These are phyloP conservation scores for Drosophila nebulosa DNA, from an alignment of 1,140 invertebrate genomes.

Conservation along the genomic window DNA sequence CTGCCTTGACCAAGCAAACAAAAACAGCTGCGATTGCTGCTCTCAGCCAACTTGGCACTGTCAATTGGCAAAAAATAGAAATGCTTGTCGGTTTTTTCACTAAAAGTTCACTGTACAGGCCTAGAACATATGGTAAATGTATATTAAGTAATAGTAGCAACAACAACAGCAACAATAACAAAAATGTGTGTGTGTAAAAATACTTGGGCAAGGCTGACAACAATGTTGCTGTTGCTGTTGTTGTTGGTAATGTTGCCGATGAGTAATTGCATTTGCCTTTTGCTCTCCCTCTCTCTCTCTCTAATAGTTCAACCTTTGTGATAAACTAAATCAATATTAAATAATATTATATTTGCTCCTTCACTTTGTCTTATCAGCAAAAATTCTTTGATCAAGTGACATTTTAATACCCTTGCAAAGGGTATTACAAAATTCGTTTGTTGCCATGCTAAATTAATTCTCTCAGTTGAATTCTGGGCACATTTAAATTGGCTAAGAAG, in stretches of 20 bases:
- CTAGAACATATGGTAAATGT: background rate
- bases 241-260: constrained; percentile 53
- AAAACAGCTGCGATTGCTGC: constrained; percentile 8
- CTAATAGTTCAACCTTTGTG: constrained; percentile 3
- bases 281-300: background rate
- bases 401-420: background rate
- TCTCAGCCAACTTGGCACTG: constrained; percentile 57
- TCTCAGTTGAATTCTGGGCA: too few species aligned
- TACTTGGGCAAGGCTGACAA: background rate
- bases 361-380: constrained; percentile 46
- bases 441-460: too few species aligned
- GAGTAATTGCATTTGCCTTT: constrained; percentile 36
- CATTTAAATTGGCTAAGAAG: too few species aligned
- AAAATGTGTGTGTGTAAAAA: background rate
- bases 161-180: constrained; percentile 20
- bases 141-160: constrained; percentile 64
- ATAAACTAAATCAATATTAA: constrained; percentile 69
- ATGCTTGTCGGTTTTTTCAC: constrained; percentile 24
- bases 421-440: background rate
- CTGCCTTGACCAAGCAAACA: constrained; percentile 2
- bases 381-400: constrained; percentile 3
- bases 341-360: constrained; percentile 41
- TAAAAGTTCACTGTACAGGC: constrained; percentile 57
- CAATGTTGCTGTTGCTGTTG: constrained; percentile 11
- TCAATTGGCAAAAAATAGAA: constrained; percentile 24